Evolutionary conservation across 2,113 vertebrate species (phyloP).

Genomic region (Perccottus glenii): DNA sequence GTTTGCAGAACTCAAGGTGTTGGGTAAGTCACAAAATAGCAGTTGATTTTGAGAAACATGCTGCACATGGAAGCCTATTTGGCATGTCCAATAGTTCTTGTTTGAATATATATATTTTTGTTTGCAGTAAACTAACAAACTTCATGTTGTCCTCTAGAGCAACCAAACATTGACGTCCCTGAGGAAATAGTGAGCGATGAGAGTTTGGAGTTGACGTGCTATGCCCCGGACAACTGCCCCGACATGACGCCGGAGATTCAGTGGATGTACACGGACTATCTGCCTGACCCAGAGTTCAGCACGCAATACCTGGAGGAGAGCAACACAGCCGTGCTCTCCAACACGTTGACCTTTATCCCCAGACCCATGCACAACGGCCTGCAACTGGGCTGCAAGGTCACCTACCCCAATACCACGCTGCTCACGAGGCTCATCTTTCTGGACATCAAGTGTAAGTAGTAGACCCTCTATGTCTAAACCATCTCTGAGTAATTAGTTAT

Average conservation of each 20-base stretch:
- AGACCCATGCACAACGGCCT: conserved; percentile 85
- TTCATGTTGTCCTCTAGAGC: conserved; percentile 70
- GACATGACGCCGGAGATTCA: conserved; percentile 86
- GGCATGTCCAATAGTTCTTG: no score
- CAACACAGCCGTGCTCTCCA: conserved; percentile 85
- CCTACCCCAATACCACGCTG: conserved; percentile 84
- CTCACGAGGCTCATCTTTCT: conserved; percentile 84
- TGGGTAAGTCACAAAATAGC: conserved; percentile 77
- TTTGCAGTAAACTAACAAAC: neutral
- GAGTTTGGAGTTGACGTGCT: conserved; percentile 85
- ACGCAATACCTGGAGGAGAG: conserved; percentile 81
- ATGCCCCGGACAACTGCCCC: conserved; percentile 89
- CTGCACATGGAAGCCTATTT: no score
- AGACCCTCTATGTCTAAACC: no score
- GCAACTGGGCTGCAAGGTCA: conserved; percentile 86
- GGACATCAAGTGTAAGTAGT: conserved; percentile 87
- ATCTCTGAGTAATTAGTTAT: no score
- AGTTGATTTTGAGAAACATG: neutral
- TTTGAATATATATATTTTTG: neutral
- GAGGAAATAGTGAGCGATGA: conserved; percentile 85
- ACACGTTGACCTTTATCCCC: conserved; percentile 85
- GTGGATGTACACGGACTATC: conserved; percentile 87
- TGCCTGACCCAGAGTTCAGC: conserved; percentile 82
- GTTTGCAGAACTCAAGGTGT: conserved; percentile 85
- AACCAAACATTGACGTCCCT: conserved; percentile 86